Conservation (phyloP, 1,140 invertebrate species). For the Nasonia vitripennis region DNA sequence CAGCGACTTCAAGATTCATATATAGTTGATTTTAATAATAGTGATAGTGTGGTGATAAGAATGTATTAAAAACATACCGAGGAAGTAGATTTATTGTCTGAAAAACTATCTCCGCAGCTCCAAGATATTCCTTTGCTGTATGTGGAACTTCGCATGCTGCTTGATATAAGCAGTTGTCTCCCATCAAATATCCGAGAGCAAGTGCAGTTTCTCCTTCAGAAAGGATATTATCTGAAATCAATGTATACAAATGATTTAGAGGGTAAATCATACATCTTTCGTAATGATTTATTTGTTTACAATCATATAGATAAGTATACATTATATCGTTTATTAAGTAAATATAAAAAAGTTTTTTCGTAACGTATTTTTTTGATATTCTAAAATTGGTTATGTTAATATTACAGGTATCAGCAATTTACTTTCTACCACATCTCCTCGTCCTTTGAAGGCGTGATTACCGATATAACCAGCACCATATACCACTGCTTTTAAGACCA, state of each 20-base stretch:
- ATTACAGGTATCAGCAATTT: constrained; percentile 35
- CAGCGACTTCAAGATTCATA: not conserved
- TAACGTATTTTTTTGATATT: not conserved
- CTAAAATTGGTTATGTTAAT: constrained; percentile 19
- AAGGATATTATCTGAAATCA: constrained; percentile 72
- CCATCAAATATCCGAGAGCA: constrained; percentile 82
- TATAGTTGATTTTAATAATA: not conserved
- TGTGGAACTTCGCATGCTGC: constrained; percentile 85
- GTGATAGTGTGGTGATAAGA: constrained; percentile 8
- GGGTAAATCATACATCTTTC: not conserved
- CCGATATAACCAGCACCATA: constrained; percentile 86
- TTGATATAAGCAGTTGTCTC: constrained; percentile 84
- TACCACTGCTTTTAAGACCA: constrained; percentile 88
- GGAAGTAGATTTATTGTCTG: constrained; percentile 82
- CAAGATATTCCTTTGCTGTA: constrained; percentile 83
- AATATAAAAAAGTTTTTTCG: constrained; percentile 19
- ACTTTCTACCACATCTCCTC: constrained; percentile 66
- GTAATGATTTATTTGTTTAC: not conserved
- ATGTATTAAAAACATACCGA: constrained; percentile 73
- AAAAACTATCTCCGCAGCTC: constrained; percentile 83
- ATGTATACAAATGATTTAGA: constrained; percentile 47
- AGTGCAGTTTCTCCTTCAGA: constrained; percentile 81
- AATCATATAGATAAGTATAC: not conserved
- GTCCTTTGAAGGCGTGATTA: constrained; percentile 68
- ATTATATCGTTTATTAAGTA: constrained; percentile 19